These are phyloP conservation scores for Asbolus verrucosus DNA, from an alignment of 1,140 invertebrate species.

Conservation along the genomic window DNA sequence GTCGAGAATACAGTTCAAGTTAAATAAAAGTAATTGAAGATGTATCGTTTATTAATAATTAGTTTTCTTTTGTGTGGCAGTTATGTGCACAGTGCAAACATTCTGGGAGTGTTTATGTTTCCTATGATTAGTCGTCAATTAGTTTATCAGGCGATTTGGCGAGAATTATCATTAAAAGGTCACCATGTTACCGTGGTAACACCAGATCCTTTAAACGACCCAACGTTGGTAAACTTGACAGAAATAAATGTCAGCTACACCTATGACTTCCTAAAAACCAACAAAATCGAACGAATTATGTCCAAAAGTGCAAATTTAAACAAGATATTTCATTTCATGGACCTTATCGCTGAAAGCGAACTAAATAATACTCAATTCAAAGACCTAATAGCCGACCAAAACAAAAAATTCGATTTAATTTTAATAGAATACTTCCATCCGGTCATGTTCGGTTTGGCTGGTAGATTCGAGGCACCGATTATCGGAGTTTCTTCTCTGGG, in stretches of 20 bases:
- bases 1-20: no score
- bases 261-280: slow-evolving; percentile 25
- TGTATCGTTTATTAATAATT: no score
- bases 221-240: slow-evolving; percentile 42
- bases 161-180: slow-evolving; percentile 41
- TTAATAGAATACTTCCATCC: slow-evolving; percentile 57
- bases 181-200: slow-evolving; percentile 48
- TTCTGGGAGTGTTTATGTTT: slow-evolving; percentile 66
- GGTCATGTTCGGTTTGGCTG: slow-evolving; percentile 49
- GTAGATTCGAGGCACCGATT: slow-evolving; percentile 55
- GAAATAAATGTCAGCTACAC: slow-evolving; percentile 45
- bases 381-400: slow-evolving; percentile 54
- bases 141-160: slow-evolving; percentile 63
- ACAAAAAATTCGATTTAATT: slow-evolving; percentile 57
- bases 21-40: no score
- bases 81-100: slow-evolving; percentile 60
- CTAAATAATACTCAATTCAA: slow-evolving; percentile 62
- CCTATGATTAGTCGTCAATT: slow-evolving; percentile 70
- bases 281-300: background rate
- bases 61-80: no score
- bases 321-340: background rate
- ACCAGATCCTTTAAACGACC: slow-evolving; percentile 48
- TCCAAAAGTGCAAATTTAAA: slow-evolving; percentile 16
- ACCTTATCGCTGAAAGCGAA: slow-evolving; percentile 62
- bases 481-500: slow-evolving; percentile 53